Evolutionary conservation across 2,113 vertebrate species (phyloP).

Genomic region (Eleginops maclovinus): DNA sequence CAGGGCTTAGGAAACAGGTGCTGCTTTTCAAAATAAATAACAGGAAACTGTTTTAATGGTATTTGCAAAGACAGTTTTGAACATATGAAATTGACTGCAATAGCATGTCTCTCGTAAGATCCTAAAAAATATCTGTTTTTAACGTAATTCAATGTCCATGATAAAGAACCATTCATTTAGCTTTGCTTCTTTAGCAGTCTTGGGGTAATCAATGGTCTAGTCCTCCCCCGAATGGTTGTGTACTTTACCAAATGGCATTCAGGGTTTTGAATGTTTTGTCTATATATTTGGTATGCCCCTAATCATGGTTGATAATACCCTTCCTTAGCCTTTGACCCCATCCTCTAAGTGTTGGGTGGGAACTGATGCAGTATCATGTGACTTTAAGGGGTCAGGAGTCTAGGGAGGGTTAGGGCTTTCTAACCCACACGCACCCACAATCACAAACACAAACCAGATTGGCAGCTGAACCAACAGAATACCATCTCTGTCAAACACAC

Average conservation of each 20-base stretch:
- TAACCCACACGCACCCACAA: slow-evolving; percentile 15
- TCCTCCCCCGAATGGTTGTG: slow-evolving; percentile 33
- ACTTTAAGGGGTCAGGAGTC: slow-evolving; percentile 66
- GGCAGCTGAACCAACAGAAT: slow-evolving; percentile 79
- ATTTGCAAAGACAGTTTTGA: neutral
- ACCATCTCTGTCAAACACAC: slow-evolving; percentile 45
- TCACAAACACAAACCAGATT: slow-evolving; percentile 39
- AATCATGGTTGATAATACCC: slow-evolving; percentile 66
- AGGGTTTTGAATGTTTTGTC: slow-evolving; percentile 64
- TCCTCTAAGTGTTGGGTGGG: slow-evolving; percentile 69
- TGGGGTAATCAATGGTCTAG: neutral
- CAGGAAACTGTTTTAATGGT: neutral
- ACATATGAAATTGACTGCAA: neutral
- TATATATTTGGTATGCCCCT: slow-evolving; percentile 61
- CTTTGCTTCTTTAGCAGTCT: neutral
- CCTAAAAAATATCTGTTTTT: neutral
- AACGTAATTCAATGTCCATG: neutral
- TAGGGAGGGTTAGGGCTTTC: slow-evolving; percentile 54
- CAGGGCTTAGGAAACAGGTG: neutral
- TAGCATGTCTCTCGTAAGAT: neutral
- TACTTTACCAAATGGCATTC: slow-evolving; percentile 43
- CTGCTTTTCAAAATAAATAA: neutral
- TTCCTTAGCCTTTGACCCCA: slow-evolving; percentile 72
- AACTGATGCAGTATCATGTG: slow-evolving; percentile 71
- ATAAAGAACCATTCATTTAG: neutral